phyloP scores from a whole-genome alignment of 1,140 invertebrate species.

The Aphelinus atriplicis region DNA sequence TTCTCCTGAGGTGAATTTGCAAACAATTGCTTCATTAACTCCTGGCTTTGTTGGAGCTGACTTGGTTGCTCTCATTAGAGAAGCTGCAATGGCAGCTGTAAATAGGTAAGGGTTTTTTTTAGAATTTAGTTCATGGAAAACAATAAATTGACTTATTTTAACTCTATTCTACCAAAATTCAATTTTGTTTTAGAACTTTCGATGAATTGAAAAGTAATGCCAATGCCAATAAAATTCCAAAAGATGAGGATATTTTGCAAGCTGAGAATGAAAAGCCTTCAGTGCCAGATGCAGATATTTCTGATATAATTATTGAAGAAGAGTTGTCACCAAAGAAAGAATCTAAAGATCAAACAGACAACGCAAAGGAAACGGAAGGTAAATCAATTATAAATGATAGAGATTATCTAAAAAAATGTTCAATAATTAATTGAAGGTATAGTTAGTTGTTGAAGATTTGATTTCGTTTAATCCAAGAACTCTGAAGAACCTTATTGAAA shows the following conservation, averaged over 20 bases:
- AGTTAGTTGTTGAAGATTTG: too few species aligned
- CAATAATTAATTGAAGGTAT: too few species aligned
- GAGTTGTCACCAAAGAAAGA: neutral
- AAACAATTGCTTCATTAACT: constrained; percentile 81
- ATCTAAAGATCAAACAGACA: neutral
- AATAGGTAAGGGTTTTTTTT: constrained; percentile 67
- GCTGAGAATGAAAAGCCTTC: constrained; percentile 29
- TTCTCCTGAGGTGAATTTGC: constrained; percentile 75
- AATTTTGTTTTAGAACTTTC: constrained; percentile 37
- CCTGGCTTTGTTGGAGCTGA: constrained; percentile 98
- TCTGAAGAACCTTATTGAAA: too few species aligned
- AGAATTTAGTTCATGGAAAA: neutral
- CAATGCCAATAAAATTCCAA: constrained; percentile 16
- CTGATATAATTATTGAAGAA: constrained; percentile 37
- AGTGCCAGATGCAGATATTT: constrained; percentile 41
- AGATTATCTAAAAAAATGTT: too few species aligned
- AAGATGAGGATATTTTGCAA: constrained; percentile 29
- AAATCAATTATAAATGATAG: neutral
- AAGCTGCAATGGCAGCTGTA: constrained; percentile 88
- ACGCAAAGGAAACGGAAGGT: constrained; percentile 26
- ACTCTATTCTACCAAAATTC: neutral
- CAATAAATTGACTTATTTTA: neutral
- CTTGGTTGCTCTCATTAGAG: constrained; percentile 84
- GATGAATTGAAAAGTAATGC: constrained; percentile 42
- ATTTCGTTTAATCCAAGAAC: too few species aligned